Base-by-base conservation (phyloP, 2,113 vertebrate genomes). In the Pipa parva region DNA sequence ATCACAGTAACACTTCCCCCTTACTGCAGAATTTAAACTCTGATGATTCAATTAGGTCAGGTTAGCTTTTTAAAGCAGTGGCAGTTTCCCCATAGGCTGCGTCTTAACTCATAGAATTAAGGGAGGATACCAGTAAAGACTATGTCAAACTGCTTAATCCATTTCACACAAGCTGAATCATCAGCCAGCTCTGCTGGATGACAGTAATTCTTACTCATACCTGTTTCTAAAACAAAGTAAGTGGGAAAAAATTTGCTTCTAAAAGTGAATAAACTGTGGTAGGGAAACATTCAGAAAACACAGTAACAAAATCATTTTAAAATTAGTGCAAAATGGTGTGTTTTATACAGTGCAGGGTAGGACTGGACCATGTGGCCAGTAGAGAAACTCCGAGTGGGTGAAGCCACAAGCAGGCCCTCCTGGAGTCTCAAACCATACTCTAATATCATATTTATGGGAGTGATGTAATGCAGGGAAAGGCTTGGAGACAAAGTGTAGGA, bases 41-140 rank as follows among this genome's bases (percentile, higher is more conserved):
- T 42, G 39, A 42, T 42, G 39, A 42, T 29, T 12, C 60, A 63
- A 29, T 29, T 25, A 49, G 60, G 28, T 51, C 21, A n/a, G 29
- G 11, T 36, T 31, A 51, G 31, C 29, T 45, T 51, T 28, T 59
- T 29, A 11, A n/a, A 18, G 25, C n/a, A 22, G 33, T 51, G n/a
- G 7, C 25, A 31, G 17, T 36, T 7, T 26, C 25, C 25, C 25
- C 63, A 25, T 48, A 21, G 63, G 63, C 51, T 65, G 63, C 22
- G 26, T 57, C 39, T 22, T 42, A 42, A 26, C 50, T 64, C 28
- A 46, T 13, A 56, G 27, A 46, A 65, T 46, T 45, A 37, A 31
- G 37, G 3, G 42, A 15, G 17, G 24, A 22, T 65, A 52, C 55
- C 25, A 22, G 52, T 11, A 1, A 42, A 42, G 18, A 55, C 63